These are phyloP conservation scores for Lepus oiostolus DNA, from an alignment of 2,797 vertebrate species.

Conservation along the genomic window DNA sequence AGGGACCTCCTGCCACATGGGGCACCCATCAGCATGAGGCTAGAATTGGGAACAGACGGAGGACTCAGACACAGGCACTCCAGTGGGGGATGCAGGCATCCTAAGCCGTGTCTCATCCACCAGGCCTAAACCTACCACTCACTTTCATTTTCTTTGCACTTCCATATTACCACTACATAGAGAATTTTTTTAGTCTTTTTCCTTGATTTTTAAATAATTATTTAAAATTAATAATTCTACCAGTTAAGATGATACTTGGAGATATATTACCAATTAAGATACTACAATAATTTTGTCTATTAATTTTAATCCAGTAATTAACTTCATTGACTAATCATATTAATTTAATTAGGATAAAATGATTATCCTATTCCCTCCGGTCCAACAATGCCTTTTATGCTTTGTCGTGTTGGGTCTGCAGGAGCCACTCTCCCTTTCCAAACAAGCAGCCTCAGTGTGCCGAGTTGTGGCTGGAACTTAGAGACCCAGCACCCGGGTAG, in stretches of 20 bases:
- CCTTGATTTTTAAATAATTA: neutral
- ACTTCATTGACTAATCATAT: neutral
- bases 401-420: neutral
- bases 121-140: neutral
- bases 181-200: neutral
- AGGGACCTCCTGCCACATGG: too few relatives aligned
- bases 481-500: neutral
- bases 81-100: too few relatives aligned
- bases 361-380: neutral
- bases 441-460: neutral
- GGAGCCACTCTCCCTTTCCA: neutral
- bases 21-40: too few relatives aligned
- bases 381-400: neutral
- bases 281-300: neutral
- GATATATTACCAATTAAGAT: neutral
- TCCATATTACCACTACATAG: neutral
- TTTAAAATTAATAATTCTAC: neutral
- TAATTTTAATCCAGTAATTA: neutral
- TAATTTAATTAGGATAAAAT: neutral
- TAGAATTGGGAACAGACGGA: too few relatives aligned
- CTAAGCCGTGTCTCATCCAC: too few relatives aligned
- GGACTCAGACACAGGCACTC: too few relatives aligned
- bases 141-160: slow-evolving; percentile 7
- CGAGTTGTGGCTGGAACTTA: neutral
- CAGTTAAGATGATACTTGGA: neutral